phyloP scores from a whole-genome alignment of 1,140 invertebrate genomes.

The Heliconius congener region DNA sequence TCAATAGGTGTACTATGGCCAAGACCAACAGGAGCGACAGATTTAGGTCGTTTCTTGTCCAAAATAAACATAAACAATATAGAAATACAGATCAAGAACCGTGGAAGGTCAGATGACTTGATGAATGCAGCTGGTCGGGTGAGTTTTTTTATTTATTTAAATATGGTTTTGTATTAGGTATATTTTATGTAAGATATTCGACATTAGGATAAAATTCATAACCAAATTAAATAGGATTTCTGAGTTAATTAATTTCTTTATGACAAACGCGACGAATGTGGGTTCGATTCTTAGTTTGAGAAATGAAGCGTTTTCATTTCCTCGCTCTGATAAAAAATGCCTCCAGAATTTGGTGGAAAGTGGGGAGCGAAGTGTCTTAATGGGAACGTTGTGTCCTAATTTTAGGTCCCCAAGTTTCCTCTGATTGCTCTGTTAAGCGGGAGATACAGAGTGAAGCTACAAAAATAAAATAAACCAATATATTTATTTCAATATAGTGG shows the following conservation, averaged over 20 bases:
- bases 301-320: too few species aligned
- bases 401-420: neutral
- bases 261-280: too few species aligned
- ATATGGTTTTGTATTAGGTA: too few species aligned
- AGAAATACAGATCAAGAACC: slow-evolving; percentile 63
- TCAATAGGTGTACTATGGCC: slow-evolving; percentile 86
- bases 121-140: slow-evolving; percentile 70
- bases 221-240: too few species aligned
- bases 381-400: neutral
- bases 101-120: slow-evolving; percentile 70
- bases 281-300: too few species aligned
- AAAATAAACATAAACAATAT: slow-evolving; percentile 84
- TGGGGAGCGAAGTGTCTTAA: neutral
- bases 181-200: too few species aligned
- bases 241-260: too few species aligned
- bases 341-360: neutral
- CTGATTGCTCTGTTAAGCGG: neutral
- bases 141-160: slow-evolving; percentile 25
- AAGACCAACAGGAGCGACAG: slow-evolving; percentile 84
- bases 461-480: too few species aligned
- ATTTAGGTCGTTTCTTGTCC: slow-evolving; percentile 82
- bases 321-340: too few species aligned
- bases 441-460: neutral
- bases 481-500: neutral
- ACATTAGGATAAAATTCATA: too few species aligned